phyloP scores from a whole-genome alignment of 2,797 vertebrate genomes.

The Coluber constrictor region DNA sequence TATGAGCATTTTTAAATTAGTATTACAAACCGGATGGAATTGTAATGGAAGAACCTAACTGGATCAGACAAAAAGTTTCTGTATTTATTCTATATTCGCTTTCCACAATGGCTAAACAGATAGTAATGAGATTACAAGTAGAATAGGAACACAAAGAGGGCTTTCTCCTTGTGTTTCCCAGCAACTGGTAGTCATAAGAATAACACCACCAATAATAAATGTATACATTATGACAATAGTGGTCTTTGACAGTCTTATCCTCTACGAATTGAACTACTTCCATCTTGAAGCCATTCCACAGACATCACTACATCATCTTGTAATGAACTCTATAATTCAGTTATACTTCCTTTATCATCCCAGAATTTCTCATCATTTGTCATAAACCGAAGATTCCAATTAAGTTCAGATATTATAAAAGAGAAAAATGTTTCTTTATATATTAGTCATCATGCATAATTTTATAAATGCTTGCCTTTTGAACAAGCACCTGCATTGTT shows the following conservation, averaged over 20 bases:
- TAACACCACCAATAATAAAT: not conserved
- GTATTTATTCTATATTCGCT: not conserved
- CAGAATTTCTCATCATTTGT: not conserved
- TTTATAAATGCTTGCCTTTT: not conserved
- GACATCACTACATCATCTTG: not conserved
- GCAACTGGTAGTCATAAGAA: not conserved
- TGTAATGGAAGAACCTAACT: not conserved
- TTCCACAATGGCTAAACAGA: not conserved
- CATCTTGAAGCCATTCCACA: not conserved
- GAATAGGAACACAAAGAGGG: not conserved
- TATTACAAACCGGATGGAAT: not conserved
- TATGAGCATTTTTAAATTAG: not conserved
- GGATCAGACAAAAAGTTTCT: not conserved
- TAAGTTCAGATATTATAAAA: not conserved
- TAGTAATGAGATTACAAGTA: not conserved
- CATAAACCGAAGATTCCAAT: not conserved
- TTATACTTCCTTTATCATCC: not conserved
- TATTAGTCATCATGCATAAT: not conserved
- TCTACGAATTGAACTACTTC: not conserved
- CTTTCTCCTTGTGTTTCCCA: not conserved
- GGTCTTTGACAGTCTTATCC: not conserved
- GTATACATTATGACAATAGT: not conserved
- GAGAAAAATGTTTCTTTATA: not conserved
- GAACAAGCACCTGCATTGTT: not conserved
- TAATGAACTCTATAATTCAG: not conserved